Evolutionary conservation across 1,140 invertebrate species (phyloP), one percentile per base, ranked within the genome.

Genomic region (Cardiocondyla obscurior): DNA sequence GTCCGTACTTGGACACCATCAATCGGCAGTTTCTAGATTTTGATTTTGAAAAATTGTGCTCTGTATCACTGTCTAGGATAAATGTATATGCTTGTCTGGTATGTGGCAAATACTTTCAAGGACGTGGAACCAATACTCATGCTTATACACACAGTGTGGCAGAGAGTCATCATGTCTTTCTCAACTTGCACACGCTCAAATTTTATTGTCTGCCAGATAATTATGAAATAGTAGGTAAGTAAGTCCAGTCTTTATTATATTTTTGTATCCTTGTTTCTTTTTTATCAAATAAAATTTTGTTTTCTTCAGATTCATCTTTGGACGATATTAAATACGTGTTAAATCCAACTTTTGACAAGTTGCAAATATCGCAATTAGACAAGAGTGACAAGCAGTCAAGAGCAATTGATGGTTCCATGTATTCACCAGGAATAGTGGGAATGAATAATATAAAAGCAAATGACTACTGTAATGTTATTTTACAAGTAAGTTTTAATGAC

Each of bases 11-110:
- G 83, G 99, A 99, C 91, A 99, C 98, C 19, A 99, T 99, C 57
- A 99, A 99, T 94, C 95, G 98, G 64, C 98, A 99, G 92, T 96
- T 99, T 85, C 94, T 99, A 64, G 99, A 99, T 94, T 99, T 99
- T 95, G 99, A 99, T 95, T 99, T 99, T 95, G 99, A 99, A 93
- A 99, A 99, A 93, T 94, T 99, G 3, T 99, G 99, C 93, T 99
- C 99, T 0, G 97, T 99, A 25, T 99, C 99, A 3, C 93, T 99
- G 53, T 99, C 99, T 0, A 97, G 99, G 91, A 99, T 99, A 70
- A 99, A 99, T 95, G 99, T 99, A 28, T 99, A 99, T 94, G 99
- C 99, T n/a, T 99, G 99, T 93, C 95, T 99, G 42, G 98, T 99
- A 2, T 99, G 99, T 94, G 99, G 99, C 25, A 99, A 99, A 95